These are phyloP conservation scores for Mesochorus sp. DNA, from an alignment of 2,888 invertebrate genomes.

Conservation along the genomic window DNA sequence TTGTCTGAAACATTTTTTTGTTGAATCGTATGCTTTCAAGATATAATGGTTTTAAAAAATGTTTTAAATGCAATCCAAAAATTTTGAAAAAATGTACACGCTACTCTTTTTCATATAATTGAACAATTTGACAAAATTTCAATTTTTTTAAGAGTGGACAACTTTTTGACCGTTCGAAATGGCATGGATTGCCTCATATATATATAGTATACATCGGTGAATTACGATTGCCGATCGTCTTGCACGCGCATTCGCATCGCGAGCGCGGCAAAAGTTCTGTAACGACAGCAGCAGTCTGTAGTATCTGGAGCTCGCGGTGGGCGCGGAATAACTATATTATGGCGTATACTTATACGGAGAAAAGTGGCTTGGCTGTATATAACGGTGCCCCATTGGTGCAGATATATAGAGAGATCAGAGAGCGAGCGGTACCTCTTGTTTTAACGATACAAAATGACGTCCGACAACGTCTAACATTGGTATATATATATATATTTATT, in stretches of 20 bases:
- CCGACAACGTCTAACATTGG: background rate
- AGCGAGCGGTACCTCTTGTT: constrained; percentile 72
- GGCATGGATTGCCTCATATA: no score
- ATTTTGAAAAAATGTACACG: no score
- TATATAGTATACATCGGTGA: constrained; percentile 47
- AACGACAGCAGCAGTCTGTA: constrained; percentile 54
- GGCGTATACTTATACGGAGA: constrained; percentile 69
- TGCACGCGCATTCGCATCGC: constrained; percentile 37
- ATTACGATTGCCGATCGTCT: constrained; percentile 60
- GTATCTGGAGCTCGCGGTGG: constrained; percentile 60
- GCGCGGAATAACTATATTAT: constrained; percentile 74
- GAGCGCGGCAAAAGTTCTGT: constrained; percentile 52
- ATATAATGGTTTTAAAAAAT: no score
- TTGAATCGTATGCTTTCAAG: no score
- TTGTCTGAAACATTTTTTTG: no score
- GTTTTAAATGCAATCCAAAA: no score
- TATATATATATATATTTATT: background rate
- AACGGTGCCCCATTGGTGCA: constrained; percentile 69
- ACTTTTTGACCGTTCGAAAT: no score
- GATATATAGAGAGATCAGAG: constrained; percentile 49
- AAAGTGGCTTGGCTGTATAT: constrained; percentile 69
- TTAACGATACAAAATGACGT: constrained; percentile 63
- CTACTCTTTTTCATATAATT: no score
- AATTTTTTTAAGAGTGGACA: no score
- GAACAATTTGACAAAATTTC: no score